A percentile compares a stretch with the other conserved stretches of the same genome.
Evolutionary conservation across 2,113 vertebrate species (phyloP).

Genomic region (Piprites chloris): DNA sequence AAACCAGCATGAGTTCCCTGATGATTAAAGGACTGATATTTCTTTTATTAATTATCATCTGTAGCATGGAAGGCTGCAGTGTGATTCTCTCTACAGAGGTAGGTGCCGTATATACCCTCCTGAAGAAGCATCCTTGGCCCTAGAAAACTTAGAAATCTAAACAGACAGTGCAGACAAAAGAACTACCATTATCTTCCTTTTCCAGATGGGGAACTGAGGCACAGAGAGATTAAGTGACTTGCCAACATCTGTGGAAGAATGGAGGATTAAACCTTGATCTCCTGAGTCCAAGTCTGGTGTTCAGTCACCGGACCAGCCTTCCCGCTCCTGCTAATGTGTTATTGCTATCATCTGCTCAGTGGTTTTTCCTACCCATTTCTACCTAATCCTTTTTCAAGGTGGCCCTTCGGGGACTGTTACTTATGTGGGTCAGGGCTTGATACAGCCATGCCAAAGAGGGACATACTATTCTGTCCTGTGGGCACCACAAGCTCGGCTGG

Average conservation of each 20-base stretch:
- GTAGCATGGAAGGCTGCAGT: neutral
- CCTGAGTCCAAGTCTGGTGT: constrained; percentile 53
- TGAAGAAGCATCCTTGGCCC: constrained; percentile 37
- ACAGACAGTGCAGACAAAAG: constrained; percentile 48
- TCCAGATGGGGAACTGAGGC: constrained; percentile 66
- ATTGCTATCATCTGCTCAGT: constrained; percentile 20
- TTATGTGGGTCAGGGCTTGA: constrained; percentile 27
- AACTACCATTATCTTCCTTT: constrained; percentile 52
- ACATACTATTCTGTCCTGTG: neutral
- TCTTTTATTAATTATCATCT: neutral
- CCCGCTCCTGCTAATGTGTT: neutral
- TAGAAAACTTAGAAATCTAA: constrained; percentile 60
- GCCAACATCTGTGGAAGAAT: constrained; percentile 66
- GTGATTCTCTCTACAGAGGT: neutral
- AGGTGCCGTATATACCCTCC: neutral
- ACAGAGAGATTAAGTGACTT: constrained; percentile 66
- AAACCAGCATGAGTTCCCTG: neutral
- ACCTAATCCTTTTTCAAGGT: constrained; percentile 61
- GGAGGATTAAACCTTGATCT: constrained; percentile 66
- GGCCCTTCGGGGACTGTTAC: constrained; percentile 3
- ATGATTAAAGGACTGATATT: neutral
- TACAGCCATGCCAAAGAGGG: constrained; percentile 6
- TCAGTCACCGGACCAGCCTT: constrained; percentile 51
- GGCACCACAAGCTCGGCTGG: neutral
- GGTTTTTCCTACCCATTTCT: constrained; percentile 18